Conservation (phyloP, 2,888 invertebrate genomes). For the Ormia ochracea region DNA sequence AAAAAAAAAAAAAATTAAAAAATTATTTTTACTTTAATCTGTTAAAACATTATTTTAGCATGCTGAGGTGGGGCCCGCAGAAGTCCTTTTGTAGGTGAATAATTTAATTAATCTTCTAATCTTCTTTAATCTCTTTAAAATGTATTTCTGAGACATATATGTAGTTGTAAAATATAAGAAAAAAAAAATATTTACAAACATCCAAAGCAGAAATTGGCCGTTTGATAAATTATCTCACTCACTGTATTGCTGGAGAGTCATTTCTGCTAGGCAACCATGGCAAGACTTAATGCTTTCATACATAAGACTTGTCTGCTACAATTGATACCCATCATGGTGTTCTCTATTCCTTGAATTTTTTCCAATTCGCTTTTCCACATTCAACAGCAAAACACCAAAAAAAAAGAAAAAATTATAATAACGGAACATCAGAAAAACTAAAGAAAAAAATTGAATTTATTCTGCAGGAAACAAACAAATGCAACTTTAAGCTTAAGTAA, state of each 20-base stretch:
- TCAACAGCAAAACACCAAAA: constrained; percentile 6
- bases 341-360: constrained; percentile 15
- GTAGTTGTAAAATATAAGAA: too few species aligned
- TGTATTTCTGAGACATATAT: too few species aligned
- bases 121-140: too few species aligned
- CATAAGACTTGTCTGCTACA: constrained; percentile 32
- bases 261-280: constrained; percentile 34
- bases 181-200: too few species aligned
- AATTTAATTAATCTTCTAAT: too few species aligned
- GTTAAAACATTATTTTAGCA: too few species aligned
- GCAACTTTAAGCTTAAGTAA: constrained; percentile 45
- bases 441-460: constrained; percentile 29
- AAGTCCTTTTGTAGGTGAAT: too few species aligned
- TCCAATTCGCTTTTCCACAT: constrained; percentile 16
- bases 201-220: neutral
- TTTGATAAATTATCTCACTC: neutral
- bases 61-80: too few species aligned
- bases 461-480: constrained; percentile 59
- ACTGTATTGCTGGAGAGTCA: constrained; percentile 16
- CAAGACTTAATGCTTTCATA: constrained; percentile 21
- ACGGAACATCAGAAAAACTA: neutral
- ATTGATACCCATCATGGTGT: constrained; percentile 25
- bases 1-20: too few species aligned
- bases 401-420: neutral
- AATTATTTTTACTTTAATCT: too few species aligned